Evolutionary conservation across 2,888 invertebrate genomes (phyloP), one percentile per base, ranked within the genome.

Genomic region (Elgonia sp.): DNA sequence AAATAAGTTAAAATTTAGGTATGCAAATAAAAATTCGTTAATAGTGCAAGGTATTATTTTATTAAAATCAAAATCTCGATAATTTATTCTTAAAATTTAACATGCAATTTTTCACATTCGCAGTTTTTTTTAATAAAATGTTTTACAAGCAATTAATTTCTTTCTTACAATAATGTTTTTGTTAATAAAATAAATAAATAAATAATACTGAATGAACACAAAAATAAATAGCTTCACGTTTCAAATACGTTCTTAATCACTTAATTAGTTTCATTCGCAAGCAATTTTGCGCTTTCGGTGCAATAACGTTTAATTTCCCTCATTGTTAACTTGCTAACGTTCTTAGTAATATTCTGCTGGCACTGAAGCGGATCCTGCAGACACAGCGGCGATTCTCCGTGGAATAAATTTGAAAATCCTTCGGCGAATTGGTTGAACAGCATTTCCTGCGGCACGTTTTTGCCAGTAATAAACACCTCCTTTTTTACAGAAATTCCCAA

Each of bases 401-500:
- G 70, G 12, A 89, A 88, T 16, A 60, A 57, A 55, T 63, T 69
- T 29, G 79, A 55, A 40, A 70, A 73, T 16, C 65, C 63, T 55
- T 80, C 70, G 20, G 73, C 57, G 12, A 63, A 57, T 0, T 76
- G 53, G 37, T 88, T 88, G 70, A 86, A 84, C 39, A 88, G 63
- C 90, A 91, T 90, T 88, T 91, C 90, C 10, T 86, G 57, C 16
- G 91, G 90, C 50, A 91, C 73, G 18, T 89, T 70, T 16, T 91
- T 72, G 0, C 93, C 92, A 16, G 92, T 87, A 3, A 91, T 84
- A 90, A 96, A 96, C 18, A 91, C 84, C 18, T 89, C 86, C 89
- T 95, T 95, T 16, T 92, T 89, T 0, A 96, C 84, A 0, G 93
- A 55, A 40, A 91, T 77, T 0, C 96, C 96, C 81, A 95, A 86